Evolutionary conservation across 1,140 invertebrate species (phyloP).

Genomic region (Macrosteles quadrilineatus): DNA sequence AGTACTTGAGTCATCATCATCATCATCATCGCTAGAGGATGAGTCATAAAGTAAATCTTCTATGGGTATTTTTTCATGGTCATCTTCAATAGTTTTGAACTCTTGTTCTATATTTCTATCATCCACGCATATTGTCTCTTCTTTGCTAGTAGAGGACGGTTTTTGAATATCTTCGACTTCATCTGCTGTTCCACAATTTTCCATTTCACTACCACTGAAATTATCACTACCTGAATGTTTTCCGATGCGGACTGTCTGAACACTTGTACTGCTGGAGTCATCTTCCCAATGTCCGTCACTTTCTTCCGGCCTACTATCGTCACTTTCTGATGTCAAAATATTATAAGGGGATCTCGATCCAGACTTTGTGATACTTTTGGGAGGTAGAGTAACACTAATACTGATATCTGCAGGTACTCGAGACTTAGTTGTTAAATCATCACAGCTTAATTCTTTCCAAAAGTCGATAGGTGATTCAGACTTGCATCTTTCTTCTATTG

Average conservation of each 20-base stretch:
- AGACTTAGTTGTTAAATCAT: slow-evolving; percentile 24
- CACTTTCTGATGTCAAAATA: slow-evolving; percentile 28
- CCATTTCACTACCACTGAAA: slow-evolving; percentile 34
- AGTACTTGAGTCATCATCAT: slow-evolving; percentile 32
- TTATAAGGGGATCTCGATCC: slow-evolving; percentile 20
- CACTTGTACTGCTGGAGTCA: slow-evolving; percentile 45
- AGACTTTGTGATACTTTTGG: slow-evolving; percentile 6
- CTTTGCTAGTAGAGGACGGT: background rate
- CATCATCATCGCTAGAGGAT: slow-evolving; percentile 31
- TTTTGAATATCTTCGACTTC: slow-evolving; percentile 10
- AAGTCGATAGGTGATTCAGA: slow-evolving; percentile 41
- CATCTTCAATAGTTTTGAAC: slow-evolving; percentile 14
- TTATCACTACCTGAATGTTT: slow-evolving; percentile 29
- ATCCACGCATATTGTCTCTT: background rate
- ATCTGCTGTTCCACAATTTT: slow-evolving; percentile 31
- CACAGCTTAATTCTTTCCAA: slow-evolving; percentile 40
- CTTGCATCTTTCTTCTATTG: background rate
- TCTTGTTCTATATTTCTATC: slow-evolving; percentile 29
- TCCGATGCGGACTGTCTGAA: slow-evolving; percentile 42
- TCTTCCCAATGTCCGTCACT: slow-evolving; percentile 42
- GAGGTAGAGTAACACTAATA: slow-evolving; percentile 5
- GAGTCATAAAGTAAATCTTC: slow-evolving; percentile 10
- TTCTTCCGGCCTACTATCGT: slow-evolving; percentile 37
- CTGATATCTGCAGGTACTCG: slow-evolving; percentile 1
- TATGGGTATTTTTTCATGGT: slow-evolving; percentile 5